Percentiles rank a stretch among this genome's conserved stretches.
Conservation (phyloP, 2,888 invertebrate genomes). For the Meganola albula region DNA sequence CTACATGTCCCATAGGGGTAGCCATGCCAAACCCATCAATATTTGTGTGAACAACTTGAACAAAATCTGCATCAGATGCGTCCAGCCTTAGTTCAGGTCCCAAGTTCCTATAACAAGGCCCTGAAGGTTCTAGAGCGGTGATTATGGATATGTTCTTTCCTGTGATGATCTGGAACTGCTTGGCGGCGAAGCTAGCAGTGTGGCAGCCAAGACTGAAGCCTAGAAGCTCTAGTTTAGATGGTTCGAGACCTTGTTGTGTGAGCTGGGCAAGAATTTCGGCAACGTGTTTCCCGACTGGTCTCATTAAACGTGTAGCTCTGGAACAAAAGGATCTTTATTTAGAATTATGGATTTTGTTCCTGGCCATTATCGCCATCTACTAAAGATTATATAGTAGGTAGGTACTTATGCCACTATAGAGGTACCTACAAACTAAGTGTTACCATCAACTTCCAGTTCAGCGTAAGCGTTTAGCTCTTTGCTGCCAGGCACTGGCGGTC, state of each 20-base stretch:
- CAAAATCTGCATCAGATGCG: constrained; percentile 58
- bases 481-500: too few relatives aligned
- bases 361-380: too few relatives aligned
- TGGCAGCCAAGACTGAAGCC: constrained; percentile 69
- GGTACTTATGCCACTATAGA: too few relatives aligned
- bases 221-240: constrained; percentile 51
- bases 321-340: too few relatives aligned
- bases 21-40: constrained; percentile 72
- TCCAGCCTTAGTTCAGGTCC: constrained; percentile 45
- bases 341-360: too few relatives aligned
- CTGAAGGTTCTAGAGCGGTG: constrained; percentile 60
- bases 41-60: constrained; percentile 64
- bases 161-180: constrained; percentile 52
- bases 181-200: constrained; percentile 57
- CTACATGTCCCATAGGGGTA: constrained; percentile 60
- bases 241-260: constrained; percentile 49
- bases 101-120: constrained; percentile 60
- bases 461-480: too few relatives aligned
- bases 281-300: constrained; percentile 65
- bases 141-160: constrained; percentile 59
- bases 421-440: too few relatives aligned
- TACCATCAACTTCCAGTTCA: too few relatives aligned
- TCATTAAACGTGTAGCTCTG: constrained; percentile 60
- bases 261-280: constrained; percentile 56
- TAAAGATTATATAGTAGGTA: too few relatives aligned